These are phyloP conservation scores for Heliothis subflexa DNA, from an alignment of 1,140 invertebrate species.

Conservation along the genomic window DNA sequence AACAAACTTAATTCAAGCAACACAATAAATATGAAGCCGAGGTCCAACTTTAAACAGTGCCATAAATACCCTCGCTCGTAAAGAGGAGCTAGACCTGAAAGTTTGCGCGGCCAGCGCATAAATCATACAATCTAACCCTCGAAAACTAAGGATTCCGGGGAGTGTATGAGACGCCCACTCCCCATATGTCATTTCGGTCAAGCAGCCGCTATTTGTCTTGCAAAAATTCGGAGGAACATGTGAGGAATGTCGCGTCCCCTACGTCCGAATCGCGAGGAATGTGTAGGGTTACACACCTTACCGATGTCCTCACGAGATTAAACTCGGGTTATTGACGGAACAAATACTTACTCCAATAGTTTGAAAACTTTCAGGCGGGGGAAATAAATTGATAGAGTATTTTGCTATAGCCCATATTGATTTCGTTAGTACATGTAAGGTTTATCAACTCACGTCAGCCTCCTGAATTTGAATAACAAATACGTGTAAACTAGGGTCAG, in stretches of 20 bases:
- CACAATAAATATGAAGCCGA: constrained; percentile 42
- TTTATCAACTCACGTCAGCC: background rate
- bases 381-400: background rate
- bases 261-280: constrained; percentile 63
- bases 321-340: constrained; percentile 40
- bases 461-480: background rate
- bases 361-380: background rate
- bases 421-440: background rate
- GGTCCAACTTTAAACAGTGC: constrained; percentile 63
- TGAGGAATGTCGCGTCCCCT: constrained; percentile 69
- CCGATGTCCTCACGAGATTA: constrained; percentile 43
- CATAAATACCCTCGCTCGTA: constrained; percentile 68
- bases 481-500: background rate
- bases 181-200: constrained; percentile 78
- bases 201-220: constrained; percentile 78
- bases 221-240: constrained; percentile 78
- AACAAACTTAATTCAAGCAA: constrained; percentile 35
- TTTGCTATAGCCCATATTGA: background rate
- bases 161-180: constrained; percentile 63
- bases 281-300: constrained; percentile 57
- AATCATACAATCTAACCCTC: constrained; percentile 66
- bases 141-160: constrained; percentile 65
- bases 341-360: constrained; percentile 3
- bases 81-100: constrained; percentile 68
- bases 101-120: constrained; percentile 60